Evolutionary conservation across 2,888 invertebrate genomes (phyloP).

Genomic region (Erpobdella octoculata): DNA sequence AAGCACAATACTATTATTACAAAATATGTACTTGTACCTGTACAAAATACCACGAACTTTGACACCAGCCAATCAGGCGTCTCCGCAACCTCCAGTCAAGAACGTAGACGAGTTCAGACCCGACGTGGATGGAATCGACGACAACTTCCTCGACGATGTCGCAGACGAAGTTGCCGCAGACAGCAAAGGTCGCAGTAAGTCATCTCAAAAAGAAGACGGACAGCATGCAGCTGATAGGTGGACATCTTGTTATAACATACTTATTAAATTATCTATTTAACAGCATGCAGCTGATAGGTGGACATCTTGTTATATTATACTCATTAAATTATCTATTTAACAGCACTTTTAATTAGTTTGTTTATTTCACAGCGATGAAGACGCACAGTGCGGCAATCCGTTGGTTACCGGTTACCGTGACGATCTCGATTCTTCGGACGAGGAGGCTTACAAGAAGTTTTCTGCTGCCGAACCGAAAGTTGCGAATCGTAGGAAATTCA

Average conservation of each 20-base stretch:
- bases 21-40: too few relatives aligned
- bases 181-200: too few relatives aligned
- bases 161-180: background rate
- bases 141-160: slow-evolving; percentile 44
- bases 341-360: background rate
- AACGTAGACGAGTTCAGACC: slow-evolving; percentile 68
- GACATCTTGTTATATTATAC: background rate
- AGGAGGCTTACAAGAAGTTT: slow-evolving; percentile 31
- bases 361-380: slow-evolving; percentile 37
- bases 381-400: slow-evolving; percentile 47
- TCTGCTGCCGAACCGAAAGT: background rate
- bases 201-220: background rate
- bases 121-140: slow-evolving; percentile 60
- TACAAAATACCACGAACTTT: too few relatives aligned
- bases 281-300: too few relatives aligned
- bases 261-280: background rate
- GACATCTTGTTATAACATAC: background rate
- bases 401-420: slow-evolving; percentile 71
- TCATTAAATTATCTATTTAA: background rate
- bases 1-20: too few relatives aligned
- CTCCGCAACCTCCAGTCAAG: slow-evolving; percentile 39
- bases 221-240: too few relatives aligned
- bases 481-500: background rate
- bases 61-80: background rate
- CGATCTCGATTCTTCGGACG: slow-evolving; percentile 67